Percentiles rank a stretch among this genome's conserved stretches.
phyloP scores from a whole-genome alignment of 2,797 vertebrate species.

The Cirrhinus molitorella region DNA sequence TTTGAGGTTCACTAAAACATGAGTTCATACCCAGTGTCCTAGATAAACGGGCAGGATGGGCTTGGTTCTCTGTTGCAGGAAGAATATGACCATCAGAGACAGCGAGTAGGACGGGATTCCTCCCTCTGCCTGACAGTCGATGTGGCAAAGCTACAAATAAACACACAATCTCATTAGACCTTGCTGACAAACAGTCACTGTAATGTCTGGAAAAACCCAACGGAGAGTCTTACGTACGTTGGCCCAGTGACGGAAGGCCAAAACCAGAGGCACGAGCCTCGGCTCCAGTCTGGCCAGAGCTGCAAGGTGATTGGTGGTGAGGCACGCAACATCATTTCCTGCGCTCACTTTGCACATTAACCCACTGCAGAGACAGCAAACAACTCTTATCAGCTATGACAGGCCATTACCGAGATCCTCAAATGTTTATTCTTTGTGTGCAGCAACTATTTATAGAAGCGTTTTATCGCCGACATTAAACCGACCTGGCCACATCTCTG shows the following conservation, averaged over 20 bases:
- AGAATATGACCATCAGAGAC: constrained; percentile 98
- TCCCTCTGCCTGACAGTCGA: constrained; percentile 96
- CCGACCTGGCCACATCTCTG: constrained; percentile 89
- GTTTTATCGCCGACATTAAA: background rate
- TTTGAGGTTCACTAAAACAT: background rate
- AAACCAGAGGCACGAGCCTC: constrained; percentile 89
- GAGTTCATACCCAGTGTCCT: constrained; percentile 86
- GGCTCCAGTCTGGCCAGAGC: constrained; percentile 90
- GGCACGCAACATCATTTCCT: constrained; percentile 95
- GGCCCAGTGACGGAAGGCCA: constrained; percentile 97
- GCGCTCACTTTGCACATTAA: constrained; percentile 96
- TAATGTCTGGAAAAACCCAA: background rate
- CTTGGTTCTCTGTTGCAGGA: constrained; percentile 94
- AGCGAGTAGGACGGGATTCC: constrained; percentile 97
- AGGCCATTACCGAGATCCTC: background rate
- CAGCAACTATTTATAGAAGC: background rate
- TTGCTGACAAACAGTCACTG: background rate
- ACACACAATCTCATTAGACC: constrained; percentile 32
- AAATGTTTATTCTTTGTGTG: background rate
- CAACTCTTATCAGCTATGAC: background rate
- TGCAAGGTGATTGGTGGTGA: constrained; percentile 95
- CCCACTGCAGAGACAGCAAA: constrained; percentile 78
- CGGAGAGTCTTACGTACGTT: constrained; percentile 86
- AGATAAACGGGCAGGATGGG: constrained; percentile 93
- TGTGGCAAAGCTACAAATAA: constrained; percentile 88